Base-by-base conservation (phyloP, 37 sponge, comb jelly and placozoan genomes). In the Petrosia ficiformis region DNA sequence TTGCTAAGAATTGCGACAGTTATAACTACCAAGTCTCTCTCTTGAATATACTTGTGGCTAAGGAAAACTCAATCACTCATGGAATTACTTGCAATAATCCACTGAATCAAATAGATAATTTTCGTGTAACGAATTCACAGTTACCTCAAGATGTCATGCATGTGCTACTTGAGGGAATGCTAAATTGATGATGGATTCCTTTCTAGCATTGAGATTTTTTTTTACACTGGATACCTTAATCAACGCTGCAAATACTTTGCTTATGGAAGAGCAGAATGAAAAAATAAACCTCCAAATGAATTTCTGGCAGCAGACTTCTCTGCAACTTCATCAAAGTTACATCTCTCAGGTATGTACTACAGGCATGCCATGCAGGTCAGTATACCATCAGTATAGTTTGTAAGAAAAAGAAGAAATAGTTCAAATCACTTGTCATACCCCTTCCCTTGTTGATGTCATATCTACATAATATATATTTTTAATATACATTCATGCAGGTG, bases 91-190 rank as follows among this genome's bases (percentile, higher is more conserved):
- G 30, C 14, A 11, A 28, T 24, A 84, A 78, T 39, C 59, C 58
- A 8, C 59, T 84, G 48, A 77, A 77, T 72, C 52, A 70, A 1
- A 40, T 78, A 39, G 38, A 56, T 2, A 25, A 77, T 70, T 83
- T 84, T 71, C 73, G 77, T 84, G 85, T 84, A 1, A 66, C 73
- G 4, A 57, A 77, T 38, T 1, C 16, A 29, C 71, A 71, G 48
- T 41, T 84, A 25, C 85, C 85, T 24, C 85, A 84, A 34, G 85
- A 77, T 71, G 40, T 84, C 24, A 77, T 77, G 85, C 85, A 84
- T 42, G 25, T 84, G 0, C 67, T 84, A 26, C 39, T 84, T 3
- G 85, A 84, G 68, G 85, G 78, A 30, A 74, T 71, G 2, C 77
- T 1, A 70, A 58, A 32, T 52, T 75, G 1, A 57, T 84, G 59